Evolutionary conservation across 1,140 invertebrate genomes (phyloP).

Genomic region (Pectinophora gossypiella): DNA sequence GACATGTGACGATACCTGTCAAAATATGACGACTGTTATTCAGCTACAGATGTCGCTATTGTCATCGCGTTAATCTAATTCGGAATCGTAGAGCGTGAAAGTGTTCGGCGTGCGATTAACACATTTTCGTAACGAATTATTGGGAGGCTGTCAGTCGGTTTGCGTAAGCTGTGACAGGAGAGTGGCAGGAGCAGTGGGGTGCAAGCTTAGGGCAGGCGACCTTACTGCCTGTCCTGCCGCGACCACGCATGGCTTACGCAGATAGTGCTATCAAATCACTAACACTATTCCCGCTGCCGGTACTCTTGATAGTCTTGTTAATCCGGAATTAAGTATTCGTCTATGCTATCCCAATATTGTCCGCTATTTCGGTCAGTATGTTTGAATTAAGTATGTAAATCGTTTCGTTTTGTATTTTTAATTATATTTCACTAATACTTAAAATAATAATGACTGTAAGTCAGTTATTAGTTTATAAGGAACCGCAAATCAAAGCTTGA

Average conservation of each 20-base stretch:
- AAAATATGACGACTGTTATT: slow-evolving; percentile 67
- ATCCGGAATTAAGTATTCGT: too few species aligned
- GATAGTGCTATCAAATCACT: slow-evolving; percentile 29
- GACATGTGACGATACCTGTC: slow-evolving; percentile 58
- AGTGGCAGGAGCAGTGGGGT: slow-evolving; percentile 52
- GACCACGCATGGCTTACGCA: slow-evolving; percentile 19
- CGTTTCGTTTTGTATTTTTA: too few species aligned
- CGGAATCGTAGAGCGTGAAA: slow-evolving; percentile 61
- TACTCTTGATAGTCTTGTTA: neutral
- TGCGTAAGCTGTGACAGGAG: slow-evolving; percentile 72
- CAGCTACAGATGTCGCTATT: slow-evolving; percentile 65
- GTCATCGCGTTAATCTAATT: slow-evolving; percentile 69
- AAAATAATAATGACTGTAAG: too few species aligned
- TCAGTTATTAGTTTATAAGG: too few species aligned
- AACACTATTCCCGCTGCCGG: slow-evolving; percentile 4
- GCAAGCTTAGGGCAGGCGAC: slow-evolving; percentile 20
- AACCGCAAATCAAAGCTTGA: too few species aligned
- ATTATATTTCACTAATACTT: too few species aligned
- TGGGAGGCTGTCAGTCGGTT: slow-evolving; percentile 64
- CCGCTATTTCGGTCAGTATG: too few species aligned
- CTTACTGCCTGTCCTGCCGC: slow-evolving; percentile 5
- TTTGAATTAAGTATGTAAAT: too few species aligned
- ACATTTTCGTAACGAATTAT: slow-evolving; percentile 71
- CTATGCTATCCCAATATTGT: too few species aligned
- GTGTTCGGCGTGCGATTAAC: slow-evolving; percentile 60